Conservation (phyloP, 2,888 invertebrate genomes). For the Ceramica pisi region DNA sequence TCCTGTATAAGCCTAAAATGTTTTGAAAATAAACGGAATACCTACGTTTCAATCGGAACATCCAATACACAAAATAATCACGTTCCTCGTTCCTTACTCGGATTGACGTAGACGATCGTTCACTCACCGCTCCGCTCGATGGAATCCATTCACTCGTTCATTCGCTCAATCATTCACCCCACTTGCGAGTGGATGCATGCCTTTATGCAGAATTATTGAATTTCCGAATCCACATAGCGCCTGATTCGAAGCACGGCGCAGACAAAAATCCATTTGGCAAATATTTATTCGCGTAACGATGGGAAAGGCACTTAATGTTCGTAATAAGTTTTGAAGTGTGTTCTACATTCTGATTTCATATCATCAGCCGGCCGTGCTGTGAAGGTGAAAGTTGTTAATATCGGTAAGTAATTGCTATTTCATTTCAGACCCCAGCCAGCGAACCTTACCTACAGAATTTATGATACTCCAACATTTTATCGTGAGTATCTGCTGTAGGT, state of each 20-base stretch:
- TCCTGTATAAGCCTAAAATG: slow-evolving; percentile 69
- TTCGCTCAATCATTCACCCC: slow-evolving; percentile 81
- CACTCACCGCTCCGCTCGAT: slow-evolving; percentile 72
- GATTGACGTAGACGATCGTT: slow-evolving; percentile 73
- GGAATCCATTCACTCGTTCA: slow-evolving; percentile 79
- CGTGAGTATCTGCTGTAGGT: too few species aligned
- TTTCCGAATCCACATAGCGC: slow-evolving; percentile 79
- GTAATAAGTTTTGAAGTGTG: slow-evolving; percentile 63
- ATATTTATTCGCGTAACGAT: slow-evolving; percentile 72
- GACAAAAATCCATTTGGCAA: slow-evolving; percentile 80
- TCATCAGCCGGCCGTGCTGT: slow-evolving; percentile 15
- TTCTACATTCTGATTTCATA: slow-evolving; percentile 53
- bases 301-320: slow-evolving; percentile 62
- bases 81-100: slow-evolving; percentile 75
- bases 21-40: slow-evolving; percentile 74
- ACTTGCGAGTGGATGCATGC: slow-evolving; percentile 80
- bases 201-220: slow-evolving; percentile 86
- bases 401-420: background rate
- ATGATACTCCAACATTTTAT: too few species aligned
- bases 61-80: slow-evolving; percentile 81
- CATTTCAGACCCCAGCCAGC: background rate
- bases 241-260: slow-evolving; percentile 65
- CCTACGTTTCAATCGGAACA: slow-evolving; percentile 71
- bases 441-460: background rate
- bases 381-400: slow-evolving; percentile 9